phyloP scores from a whole-genome alignment of 2,888 invertebrate species.

The Danaus chrysippus region DNA sequence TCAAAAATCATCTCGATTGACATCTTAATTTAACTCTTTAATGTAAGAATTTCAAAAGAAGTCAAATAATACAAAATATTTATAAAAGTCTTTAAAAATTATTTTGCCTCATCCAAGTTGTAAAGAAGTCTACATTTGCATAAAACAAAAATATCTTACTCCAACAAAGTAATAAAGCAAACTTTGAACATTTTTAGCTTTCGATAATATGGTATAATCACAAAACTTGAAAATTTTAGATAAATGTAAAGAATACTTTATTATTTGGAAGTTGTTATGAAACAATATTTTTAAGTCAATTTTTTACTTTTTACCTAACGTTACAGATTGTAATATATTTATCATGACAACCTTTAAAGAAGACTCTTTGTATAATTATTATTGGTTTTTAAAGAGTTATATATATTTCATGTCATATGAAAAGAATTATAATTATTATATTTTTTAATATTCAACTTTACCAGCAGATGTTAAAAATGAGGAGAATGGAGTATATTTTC shows the following conservation, averaged over 20 bases:
- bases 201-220: background rate
- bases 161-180: background rate
- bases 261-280: slow-evolving; percentile 15
- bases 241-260: slow-evolving; percentile 15
- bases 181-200: background rate
- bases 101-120: too few relatives aligned
- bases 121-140: background rate
- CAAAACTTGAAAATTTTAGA: slow-evolving; percentile 7
- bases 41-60: too few relatives aligned
- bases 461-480: too few relatives aligned
- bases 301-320: slow-evolving; percentile 2
- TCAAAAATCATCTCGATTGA: too few relatives aligned
- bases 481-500: too few relatives aligned
- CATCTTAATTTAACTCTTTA: too few relatives aligned
- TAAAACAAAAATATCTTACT: background rate
- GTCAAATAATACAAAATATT: too few relatives aligned
- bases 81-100: too few relatives aligned
- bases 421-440: too few relatives aligned
- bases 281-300: slow-evolving; percentile 10
- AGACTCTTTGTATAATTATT: slow-evolving; percentile 6
- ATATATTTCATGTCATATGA: background rate
- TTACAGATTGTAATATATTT: slow-evolving; percentile 10
- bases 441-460: too few relatives aligned
- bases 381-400: background rate
- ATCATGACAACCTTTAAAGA: slow-evolving; percentile 7